These are phyloP conservation scores for Erpobdella octoculata DNA, from an alignment of 2,888 invertebrate species.

Conservation along the genomic window DNA sequence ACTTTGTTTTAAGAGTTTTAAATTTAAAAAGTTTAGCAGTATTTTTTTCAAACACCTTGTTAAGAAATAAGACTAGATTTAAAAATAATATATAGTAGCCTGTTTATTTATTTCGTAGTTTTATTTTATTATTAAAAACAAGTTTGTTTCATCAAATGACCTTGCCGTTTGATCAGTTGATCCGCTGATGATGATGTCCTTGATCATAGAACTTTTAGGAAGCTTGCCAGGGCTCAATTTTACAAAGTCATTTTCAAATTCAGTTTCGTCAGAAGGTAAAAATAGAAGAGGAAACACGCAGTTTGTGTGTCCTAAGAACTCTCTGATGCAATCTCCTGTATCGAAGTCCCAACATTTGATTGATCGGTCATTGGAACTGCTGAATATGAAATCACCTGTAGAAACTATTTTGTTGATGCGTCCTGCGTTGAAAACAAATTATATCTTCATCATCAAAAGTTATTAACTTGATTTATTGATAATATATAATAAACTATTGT, in stretches of 20 bases:
- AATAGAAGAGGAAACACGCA: conserved; percentile 55
- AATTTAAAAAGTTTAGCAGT: no score
- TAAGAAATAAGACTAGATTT: no score
- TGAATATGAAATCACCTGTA: conserved; percentile 53
- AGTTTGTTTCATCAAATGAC: no score
- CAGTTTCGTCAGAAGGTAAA: conserved; percentile 53
- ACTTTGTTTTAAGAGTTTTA: no score
- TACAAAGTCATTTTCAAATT: conserved; percentile 44
- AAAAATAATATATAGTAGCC: no score
- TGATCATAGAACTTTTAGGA: conserved; percentile 30
- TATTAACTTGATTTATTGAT: no score
- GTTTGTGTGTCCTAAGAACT: conserved; percentile 54
- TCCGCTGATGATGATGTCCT: conserved; percentile 47
- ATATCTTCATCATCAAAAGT: no score
- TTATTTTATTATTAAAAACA: no score
- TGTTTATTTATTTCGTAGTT: no score
- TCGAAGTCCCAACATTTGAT: conserved; percentile 55
- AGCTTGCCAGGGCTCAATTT: not conserved
- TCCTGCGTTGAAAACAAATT: no score
- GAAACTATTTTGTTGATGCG: conserved; percentile 53
- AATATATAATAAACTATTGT: no score
- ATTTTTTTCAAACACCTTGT: no score
- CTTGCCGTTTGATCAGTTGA: conserved; percentile 46
- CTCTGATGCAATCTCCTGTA: conserved; percentile 50
- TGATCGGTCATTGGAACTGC: conserved; percentile 50